A percentile compares a stretch with the other conserved stretches of the same genome.
phyloP scores from a whole-genome alignment of 1,140 invertebrate genomes.

The Scaptodrosophila lebanonensis region DNA sequence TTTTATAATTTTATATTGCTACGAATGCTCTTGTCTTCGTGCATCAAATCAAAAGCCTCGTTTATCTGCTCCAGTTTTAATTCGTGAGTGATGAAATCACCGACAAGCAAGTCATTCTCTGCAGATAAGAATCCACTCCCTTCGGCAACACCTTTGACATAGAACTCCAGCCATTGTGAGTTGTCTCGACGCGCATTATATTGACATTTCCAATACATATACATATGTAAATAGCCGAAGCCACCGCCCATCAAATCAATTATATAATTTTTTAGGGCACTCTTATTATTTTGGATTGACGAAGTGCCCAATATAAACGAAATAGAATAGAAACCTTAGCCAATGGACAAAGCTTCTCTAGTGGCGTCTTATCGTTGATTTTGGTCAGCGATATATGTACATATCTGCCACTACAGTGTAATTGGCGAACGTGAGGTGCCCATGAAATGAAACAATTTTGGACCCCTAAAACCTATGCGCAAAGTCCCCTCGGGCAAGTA shows the following conservation, averaged over 20 bases:
- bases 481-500: constrained; percentile 98
- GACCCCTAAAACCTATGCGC: constrained; percentile 94
- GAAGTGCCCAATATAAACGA: constrained; percentile 79
- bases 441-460: constrained; percentile 96
- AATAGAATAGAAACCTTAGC: constrained; percentile 84
- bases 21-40: constrained; percentile 84
- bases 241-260: constrained; percentile 97
- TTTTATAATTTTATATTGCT: constrained; percentile 78
- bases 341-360: constrained; percentile 95
- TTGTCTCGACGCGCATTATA: constrained; percentile 96
- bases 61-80: constrained; percentile 92
- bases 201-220: constrained; percentile 98
- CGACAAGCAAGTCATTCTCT: constrained; percentile 91
- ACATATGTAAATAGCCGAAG: constrained; percentile 97
- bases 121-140: constrained; percentile 93
- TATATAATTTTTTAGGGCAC: constrained; percentile 91
- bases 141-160: constrained; percentile 95
- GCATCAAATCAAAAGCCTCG: constrained; percentile 92
- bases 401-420: constrained; percentile 98
- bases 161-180: constrained; percentile 98
- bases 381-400: constrained; percentile 95
- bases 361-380: constrained; percentile 85
- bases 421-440: constrained; percentile 97
- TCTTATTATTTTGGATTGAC: constrained; percentile 92
- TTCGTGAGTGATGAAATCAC: constrained; percentile 96